Conservation (phyloP, 1,140 invertebrate species). For the Artemia franciscana region DNA sequence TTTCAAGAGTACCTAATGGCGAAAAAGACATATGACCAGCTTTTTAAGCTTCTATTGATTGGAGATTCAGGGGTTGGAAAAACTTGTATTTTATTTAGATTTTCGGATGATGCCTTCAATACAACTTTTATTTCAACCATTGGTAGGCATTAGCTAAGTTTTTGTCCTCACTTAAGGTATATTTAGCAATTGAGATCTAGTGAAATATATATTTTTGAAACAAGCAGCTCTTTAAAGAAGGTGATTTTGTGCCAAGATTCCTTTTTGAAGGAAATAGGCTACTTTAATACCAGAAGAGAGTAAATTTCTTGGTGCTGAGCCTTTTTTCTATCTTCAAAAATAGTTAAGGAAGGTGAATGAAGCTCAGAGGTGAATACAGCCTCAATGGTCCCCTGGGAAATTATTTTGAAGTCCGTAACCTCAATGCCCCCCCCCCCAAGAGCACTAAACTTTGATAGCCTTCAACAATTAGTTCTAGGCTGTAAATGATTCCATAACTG, state of each 20-base stretch:
- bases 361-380: too few relatives aligned
- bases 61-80: conserved; percentile 96
- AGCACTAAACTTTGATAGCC: too few relatives aligned
- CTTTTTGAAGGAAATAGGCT: neutral
- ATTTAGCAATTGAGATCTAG: neutral
- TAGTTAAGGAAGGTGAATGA: too few relatives aligned
- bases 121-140: conserved; percentile 96
- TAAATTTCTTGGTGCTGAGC: too few relatives aligned
- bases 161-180: neutral
- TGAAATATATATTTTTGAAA: neutral
- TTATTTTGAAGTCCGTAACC: too few relatives aligned
- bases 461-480: too few relatives aligned
- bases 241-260: neutral
- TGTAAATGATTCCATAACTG: too few relatives aligned
- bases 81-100: conserved; percentile 91
- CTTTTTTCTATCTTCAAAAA: too few relatives aligned
- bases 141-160: conserved; percentile 36
- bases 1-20: too few relatives aligned
- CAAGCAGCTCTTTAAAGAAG: neutral
- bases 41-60: conserved; percentile 92
- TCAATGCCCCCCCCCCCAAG: too few relatives aligned
- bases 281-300: too few relatives aligned
- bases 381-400: too few relatives aligned
- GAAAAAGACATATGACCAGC: conserved; percentile 79
- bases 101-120: conserved; percentile 94